Evolutionary conservation across 2,888 invertebrate genomes (phyloP), one percentile per base, ranked within the genome.

Genomic region (Chymomyza fuscimana): DNA sequence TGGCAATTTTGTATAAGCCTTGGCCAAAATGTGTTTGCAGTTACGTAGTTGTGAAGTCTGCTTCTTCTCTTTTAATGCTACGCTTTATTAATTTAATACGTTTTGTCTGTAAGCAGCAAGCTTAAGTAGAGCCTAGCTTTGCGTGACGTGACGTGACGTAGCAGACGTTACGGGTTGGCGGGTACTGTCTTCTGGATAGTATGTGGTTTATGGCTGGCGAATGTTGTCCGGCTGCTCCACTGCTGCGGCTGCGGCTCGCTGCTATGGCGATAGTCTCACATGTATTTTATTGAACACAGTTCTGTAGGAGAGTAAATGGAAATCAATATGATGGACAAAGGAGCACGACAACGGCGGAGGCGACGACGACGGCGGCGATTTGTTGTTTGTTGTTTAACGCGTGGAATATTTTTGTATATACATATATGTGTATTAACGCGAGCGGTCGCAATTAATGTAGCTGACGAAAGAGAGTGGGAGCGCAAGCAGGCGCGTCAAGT

Each of bases 281-380:
- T 86, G 86, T 74, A 86, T 87, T 87, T 78, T 32, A 32, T 32
- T 65, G 66, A 72, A 79, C 75, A 79, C 78, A 80, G 19, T 58
- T 19, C 15, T 25, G 58, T 12, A 16, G 52, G 12, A 12, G 16
- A 46, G 40, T 10, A 46, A 46, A 68, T 67, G 74, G 74, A 72
- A 80, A 80, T 80, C 79, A 71, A 78, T 80, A 77, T 69, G 74
- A 74, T 75, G 78, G 72, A 74, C 51, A 15, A 32, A 9, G 40
- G 40, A 46, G 40, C 12, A n/a, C 52, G 16, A 54, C 5, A 65
- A 67, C 67, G 74, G 71, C 63, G 67, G 25, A 70, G 76, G 77
- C 63, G 16, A 65, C 29, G 12, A 3, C 36, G 40, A 22, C 60
- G 63, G 16, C 12, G 32, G 32, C 65, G 54, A 67, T 77, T 62